Base-by-base conservation (phyloP, 2,888 invertebrate species). In the Pelosia muscerda region DNA sequence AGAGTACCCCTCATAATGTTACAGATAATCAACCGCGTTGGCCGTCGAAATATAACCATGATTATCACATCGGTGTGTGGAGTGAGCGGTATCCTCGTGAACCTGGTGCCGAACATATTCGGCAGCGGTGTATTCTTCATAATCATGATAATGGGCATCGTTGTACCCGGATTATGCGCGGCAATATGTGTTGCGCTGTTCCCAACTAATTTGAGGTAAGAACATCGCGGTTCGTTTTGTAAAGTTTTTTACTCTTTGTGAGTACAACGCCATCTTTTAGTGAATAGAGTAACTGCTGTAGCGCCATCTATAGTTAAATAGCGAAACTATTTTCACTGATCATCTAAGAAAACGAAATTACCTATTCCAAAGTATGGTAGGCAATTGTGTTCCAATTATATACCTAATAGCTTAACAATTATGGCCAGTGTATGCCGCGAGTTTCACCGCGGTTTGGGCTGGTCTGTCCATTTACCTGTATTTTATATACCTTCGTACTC, bases 51-150 rank as follows among this genome's bases (percentile, higher is more conserved):
- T 80, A 85, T 95, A 25, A 86, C 92, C 54, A 86, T 96, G 84
- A 79, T 86, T 75, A 79, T 87, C 78, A 88, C 94, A 23, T 57
- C 94, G 0, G 28, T 95, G 0, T 95, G 96, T 11, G 96, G 96
- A 0, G 31, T 92, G 0, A 92, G 95, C 61, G 95, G 96, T 0
- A 90, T 95, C 10, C 83, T 94, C 2, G 93, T 96, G 31, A 96
- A 97, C 85, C 95, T 96, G 88, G 88, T 96, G 2, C 93, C 92
- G 23, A 95, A 95, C 49, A 95, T 96, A 8, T 84, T 93, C 34
- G 93, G 95, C 76, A 95, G 96, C 73, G 92, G 96, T 0, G 85
- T 96, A 0, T 90, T 96, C 0, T 88, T 95, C 74, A 88, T 89
- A 0, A 26, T 95, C 1, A 89, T 91, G 58, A 83, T 94, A 71